These are phyloP conservation scores for Clarias laeviceps DNA, from an alignment of 2,797 vertebrate genomes.

Conservation along the genomic window DNA sequence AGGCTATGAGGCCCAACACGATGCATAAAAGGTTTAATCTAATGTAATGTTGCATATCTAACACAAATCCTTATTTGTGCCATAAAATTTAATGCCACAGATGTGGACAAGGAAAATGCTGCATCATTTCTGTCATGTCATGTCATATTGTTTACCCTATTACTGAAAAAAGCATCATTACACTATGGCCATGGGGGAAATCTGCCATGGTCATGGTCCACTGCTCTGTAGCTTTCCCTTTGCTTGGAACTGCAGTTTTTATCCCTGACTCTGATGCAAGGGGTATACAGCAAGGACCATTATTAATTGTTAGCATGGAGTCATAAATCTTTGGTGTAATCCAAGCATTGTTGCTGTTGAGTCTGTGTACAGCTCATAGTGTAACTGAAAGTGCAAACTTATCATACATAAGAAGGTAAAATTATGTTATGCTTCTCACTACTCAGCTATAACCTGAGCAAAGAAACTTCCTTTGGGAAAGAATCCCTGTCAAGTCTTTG, in stretches of 20 bases:
- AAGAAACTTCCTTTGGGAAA: constrained; percentile 16
- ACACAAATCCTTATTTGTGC: not conserved
- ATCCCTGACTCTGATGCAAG: constrained; percentile 65
- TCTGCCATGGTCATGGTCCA: constrained; percentile 65
- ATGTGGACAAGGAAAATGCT: not conserved
- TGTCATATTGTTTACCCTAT: not conserved
- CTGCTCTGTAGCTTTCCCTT: constrained; percentile 66
- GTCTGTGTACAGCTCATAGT: constrained; percentile 67
- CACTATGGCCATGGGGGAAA: constrained; percentile 54
- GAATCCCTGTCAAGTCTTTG: not conserved
- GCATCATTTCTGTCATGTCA: not conserved
- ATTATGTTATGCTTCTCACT: constrained; percentile 53
- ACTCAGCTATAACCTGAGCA: constrained; percentile 16
- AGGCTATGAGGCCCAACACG: not conserved
- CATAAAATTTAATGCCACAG: not conserved
- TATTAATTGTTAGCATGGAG: constrained; percentile 75
- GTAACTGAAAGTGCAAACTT: constrained; percentile 67
- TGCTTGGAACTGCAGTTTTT: constrained; percentile 75
- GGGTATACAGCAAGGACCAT: constrained; percentile 65
- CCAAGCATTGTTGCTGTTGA: constrained; percentile 68
- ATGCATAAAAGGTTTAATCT: not conserved
- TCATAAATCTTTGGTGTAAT: constrained; percentile 75
- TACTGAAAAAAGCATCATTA: not conserved
- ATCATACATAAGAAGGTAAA: constrained; percentile 67
- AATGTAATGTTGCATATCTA: constrained; percentile 1